These are phyloP conservation scores for Parotia lawesii DNA, from an alignment of 2,113 vertebrate genomes.

Conservation along the genomic window DNA sequence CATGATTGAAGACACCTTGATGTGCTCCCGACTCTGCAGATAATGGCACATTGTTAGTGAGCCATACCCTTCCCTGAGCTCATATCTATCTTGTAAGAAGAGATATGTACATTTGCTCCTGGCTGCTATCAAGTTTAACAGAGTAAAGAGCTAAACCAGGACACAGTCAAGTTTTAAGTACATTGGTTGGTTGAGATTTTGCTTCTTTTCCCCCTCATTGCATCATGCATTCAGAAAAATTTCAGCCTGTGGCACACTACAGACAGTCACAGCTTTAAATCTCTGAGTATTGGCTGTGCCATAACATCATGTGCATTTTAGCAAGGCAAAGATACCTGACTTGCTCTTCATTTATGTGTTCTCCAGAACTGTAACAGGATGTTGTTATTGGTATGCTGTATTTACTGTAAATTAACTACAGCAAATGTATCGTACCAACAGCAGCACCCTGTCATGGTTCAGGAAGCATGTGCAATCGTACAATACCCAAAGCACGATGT, in stretches of 20 bases:
- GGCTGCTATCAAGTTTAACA: background rate
- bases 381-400: accelerated
- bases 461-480: background rate
- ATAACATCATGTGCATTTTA: background rate
- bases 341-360: background rate
- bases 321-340: background rate
- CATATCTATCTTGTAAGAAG: background rate
- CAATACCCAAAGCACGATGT: accelerated
- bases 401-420: background rate
- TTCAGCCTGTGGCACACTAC: background rate
- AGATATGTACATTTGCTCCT: accelerated
- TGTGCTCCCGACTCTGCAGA: background rate
- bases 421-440: background rate
- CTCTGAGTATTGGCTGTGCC: accelerated
- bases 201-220: background rate
- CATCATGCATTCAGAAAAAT: background rate
- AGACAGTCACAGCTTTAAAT: background rate
- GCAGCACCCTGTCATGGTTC: background rate
- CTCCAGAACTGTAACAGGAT: background rate
- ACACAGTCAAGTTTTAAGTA: background rate
- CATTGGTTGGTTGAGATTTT: accelerated
- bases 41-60: accelerated
- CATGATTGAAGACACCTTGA: background rate
- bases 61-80: background rate
- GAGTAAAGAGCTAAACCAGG: background rate